Evolutionary conservation across 2,113 vertebrate genomes (phyloP).

Genomic region (Hyperopisus bebe): DNA sequence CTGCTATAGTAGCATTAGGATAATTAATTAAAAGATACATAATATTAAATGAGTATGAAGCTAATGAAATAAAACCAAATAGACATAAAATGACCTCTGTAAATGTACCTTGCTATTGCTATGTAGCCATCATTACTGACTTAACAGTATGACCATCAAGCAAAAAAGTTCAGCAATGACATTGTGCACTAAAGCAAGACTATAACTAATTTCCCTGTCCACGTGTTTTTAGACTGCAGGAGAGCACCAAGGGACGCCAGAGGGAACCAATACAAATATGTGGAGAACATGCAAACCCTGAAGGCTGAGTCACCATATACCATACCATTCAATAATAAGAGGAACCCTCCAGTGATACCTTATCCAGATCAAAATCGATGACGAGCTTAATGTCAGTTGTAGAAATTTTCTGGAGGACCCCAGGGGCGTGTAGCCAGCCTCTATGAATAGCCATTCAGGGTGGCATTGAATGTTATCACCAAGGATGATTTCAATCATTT

Average conservation of each 20-base stretch:
- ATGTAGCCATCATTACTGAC: background rate
- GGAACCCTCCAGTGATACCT: background rate
- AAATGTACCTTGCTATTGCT: background rate
- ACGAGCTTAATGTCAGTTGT: conserved; percentile 48
- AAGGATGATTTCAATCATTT: conserved; percentile 56
- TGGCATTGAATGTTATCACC: conserved; percentile 63
- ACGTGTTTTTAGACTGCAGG: background rate
- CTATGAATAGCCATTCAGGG: conserved; percentile 52
- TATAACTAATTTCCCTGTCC: background rate
- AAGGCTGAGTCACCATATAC: background rate
- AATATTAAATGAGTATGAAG: background rate
- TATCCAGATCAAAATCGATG: background rate
- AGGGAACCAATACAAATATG: background rate
- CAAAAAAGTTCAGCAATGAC: background rate
- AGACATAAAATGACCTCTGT: background rate
- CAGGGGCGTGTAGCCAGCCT: conserved; percentile 49
- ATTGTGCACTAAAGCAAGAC: background rate
- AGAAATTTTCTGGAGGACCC: conserved; percentile 45
- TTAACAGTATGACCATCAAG: background rate
- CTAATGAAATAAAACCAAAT: background rate
- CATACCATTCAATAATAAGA: background rate
- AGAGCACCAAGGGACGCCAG: background rate
- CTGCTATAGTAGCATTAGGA: background rate
- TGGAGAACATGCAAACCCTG: background rate
- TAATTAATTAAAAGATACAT: background rate